These are phyloP conservation scores for Stratiomys singularior DNA, from an alignment of 2,888 invertebrate species.

Conservation along the genomic window DNA sequence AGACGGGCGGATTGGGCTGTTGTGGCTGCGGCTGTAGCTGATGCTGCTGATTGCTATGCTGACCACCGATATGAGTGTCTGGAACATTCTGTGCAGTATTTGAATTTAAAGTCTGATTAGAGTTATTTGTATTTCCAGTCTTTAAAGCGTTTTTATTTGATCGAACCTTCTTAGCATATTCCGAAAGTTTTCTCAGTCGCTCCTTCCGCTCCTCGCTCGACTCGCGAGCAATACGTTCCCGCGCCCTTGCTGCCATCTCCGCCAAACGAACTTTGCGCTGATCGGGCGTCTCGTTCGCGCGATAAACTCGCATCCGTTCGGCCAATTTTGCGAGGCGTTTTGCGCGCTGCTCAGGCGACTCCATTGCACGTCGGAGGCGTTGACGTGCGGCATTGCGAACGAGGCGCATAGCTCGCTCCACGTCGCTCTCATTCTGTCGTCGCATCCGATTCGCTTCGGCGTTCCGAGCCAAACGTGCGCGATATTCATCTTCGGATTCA, in stretches of 20 bases:
- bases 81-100: constrained; percentile 55
- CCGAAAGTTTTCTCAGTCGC: constrained; percentile 65
- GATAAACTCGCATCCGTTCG: constrained; percentile 64
- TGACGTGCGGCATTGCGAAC: constrained; percentile 65
- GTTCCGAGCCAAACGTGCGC: constrained; percentile 63
- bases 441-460: constrained; percentile 65
- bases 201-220: constrained; percentile 64
- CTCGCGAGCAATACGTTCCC: constrained; percentile 64
- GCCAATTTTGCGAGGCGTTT: constrained; percentile 62
- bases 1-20: constrained; percentile 31
- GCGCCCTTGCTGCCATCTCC: constrained; percentile 64
- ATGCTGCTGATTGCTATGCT: constrained; percentile 54
- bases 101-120: constrained; percentile 53
- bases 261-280: constrained; percentile 63
- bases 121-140: constrained; percentile 55
- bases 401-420: constrained; percentile 64
- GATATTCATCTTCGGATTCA: constrained; percentile 64
- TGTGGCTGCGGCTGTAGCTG: constrained; percentile 51
- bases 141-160: constrained; percentile 65
- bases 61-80: constrained; percentile 54
- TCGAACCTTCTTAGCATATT: constrained; percentile 66
- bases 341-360: constrained; percentile 63
- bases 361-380: constrained; percentile 64
- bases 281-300: constrained; percentile 63
- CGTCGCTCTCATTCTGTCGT: constrained; percentile 63